These are phyloP conservation scores for Periophthalmus modestus DNA, from an alignment of 2,113 vertebrate genomes.

Conservation along the genomic window DNA sequence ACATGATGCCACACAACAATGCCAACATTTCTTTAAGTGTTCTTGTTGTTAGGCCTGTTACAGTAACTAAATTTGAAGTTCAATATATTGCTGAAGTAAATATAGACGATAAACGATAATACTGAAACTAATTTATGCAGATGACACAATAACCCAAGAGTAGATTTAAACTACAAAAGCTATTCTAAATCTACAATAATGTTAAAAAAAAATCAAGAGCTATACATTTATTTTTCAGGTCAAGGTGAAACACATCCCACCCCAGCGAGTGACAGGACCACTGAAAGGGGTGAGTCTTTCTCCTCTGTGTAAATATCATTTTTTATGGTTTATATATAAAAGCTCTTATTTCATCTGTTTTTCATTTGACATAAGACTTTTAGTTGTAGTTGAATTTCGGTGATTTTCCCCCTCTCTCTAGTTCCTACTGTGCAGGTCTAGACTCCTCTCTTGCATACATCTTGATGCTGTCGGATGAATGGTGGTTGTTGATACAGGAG, in stretches of 20 bases:
- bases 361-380: not conserved
- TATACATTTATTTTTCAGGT: conserved; percentile 21
- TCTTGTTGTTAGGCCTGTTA: not conserved
- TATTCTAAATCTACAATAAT: too few relatives aligned
- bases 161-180: too few relatives aligned
- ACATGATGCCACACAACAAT: too few relatives aligned
- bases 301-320: not conserved
- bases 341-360: not conserved
- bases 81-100: too few relatives aligned
- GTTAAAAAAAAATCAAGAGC: not conserved
- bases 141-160: too few relatives aligned
- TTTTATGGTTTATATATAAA: not conserved
- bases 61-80: too few relatives aligned
- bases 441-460: conserved; percentile 15
- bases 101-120: too few relatives aligned
- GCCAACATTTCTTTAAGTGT: too few relatives aligned
- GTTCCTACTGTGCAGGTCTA: conserved; percentile 1
- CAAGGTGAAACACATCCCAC: not conserved
- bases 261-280: not conserved
- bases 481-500: not conserved
- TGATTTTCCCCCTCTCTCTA: not conserved
- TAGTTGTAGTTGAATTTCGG: too few relatives aligned
- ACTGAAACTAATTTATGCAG: too few relatives aligned
- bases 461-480: conserved; percentile 12
- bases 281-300: conserved; percentile 35